Base-by-base conservation (phyloP, 1,140 invertebrate species). In the Asbolus verrucosus region DNA sequence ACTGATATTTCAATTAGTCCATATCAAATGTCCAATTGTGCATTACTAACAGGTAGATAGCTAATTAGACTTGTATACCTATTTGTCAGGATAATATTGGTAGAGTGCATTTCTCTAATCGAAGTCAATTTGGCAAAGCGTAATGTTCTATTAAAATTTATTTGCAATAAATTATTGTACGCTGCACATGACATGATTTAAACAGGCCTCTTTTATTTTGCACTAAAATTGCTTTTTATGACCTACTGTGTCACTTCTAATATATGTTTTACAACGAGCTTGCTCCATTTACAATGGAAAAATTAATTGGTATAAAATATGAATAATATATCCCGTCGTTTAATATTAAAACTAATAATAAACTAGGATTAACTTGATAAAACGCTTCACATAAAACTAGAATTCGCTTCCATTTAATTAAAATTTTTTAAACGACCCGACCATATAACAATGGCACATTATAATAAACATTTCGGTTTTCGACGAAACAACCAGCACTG, bases 81-180 rank as follows among this genome's bases (percentile, higher is more conserved):
- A 54, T 54, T 54, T 54, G 46, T 54, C 46, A 54, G 46, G 27
- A 54, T 21, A 21, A 63, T 63, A 63, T 2, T 16, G 21, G 19
- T 19, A 18, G 21, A 38, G 30, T 38, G 33, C 61, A 39, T 38
- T 62, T 62, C 21, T 63, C 33, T 39, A 33, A 63, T 63, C 33
- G 61, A 39, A 63, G 61, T 41, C 61, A 63, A 63, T 63, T 63
- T 63, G 61, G 61, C 61, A 63, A 62, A 38, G 59, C 36, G 59
- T 39, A 63, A 39, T 63, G 33, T 63, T 13, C 60, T 36, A 63
- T 63, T 63, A 63, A 63, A 63, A 63, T 63, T 63, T 63, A 63
- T 63, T 39, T 41, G 61, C 33, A 27, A 41, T 63, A 63, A 63
- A 63, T 63, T 63, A 63, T 39, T 63, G 61, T 63, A 63, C 14